A percentile compares a stretch with the other conserved stretches of the same genome.
Conservation (phyloP, 2,113 vertebrate species). For the Mobula birostris region DNA sequence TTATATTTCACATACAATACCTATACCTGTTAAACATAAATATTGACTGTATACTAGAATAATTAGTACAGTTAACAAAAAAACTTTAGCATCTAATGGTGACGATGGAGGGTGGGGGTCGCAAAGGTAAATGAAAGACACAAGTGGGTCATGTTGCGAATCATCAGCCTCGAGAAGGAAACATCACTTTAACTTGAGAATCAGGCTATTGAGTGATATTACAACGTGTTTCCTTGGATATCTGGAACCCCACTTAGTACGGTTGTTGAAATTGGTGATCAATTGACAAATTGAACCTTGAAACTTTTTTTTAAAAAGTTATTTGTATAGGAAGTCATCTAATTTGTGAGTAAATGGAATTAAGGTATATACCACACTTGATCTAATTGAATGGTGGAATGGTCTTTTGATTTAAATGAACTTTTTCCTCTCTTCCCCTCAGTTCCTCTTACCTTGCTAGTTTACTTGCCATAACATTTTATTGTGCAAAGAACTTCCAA, state of each 20-base stretch:
- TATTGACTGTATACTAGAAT: no score
- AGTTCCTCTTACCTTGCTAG: background rate
- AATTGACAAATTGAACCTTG: background rate
- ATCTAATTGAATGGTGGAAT: background rate
- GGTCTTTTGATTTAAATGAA: background rate
- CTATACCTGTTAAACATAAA: no score
- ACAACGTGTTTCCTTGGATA: no score
- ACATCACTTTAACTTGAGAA: background rate
- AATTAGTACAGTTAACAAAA: no score
- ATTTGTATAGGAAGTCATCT: background rate
- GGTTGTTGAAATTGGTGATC: background rate
- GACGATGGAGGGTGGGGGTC: no score
- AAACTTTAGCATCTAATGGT: no score
- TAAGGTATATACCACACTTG: background rate
- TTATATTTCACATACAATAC: no score
- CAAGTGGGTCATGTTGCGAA: no score
- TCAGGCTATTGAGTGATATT: background rate
- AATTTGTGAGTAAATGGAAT: background rate
- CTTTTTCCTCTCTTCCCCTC: background rate
- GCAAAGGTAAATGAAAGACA: no score
- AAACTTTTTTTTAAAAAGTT: background rate
- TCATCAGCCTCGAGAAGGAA: background rate
- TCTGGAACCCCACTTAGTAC: background rate
- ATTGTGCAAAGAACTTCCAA: background rate
- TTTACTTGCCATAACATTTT: background rate